A percentile compares a stretch with the other conserved stretches of the same genome.
These are phyloP conservation scores for Agrotis puta DNA, from an alignment of 2,888 invertebrate species.

Conservation along the genomic window DNA sequence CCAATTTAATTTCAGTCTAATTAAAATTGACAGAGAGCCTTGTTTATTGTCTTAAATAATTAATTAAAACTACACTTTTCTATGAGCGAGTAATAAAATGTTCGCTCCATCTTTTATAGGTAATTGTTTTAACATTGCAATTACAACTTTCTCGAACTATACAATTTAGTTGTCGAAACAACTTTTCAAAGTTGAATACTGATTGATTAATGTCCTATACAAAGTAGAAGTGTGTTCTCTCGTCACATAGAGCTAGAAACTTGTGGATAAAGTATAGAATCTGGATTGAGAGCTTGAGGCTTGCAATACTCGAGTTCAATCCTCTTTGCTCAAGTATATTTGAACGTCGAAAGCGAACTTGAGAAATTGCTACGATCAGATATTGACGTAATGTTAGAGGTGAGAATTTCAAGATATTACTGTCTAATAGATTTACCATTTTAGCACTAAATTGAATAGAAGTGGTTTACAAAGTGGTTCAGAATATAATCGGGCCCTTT, in stretches of 20 bases:
- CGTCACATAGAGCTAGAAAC: conserved; percentile 8
- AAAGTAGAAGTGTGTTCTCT: conserved; percentile 8
- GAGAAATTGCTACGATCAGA: not conserved
- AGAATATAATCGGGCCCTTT: too few species aligned
- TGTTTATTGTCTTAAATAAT: conserved; percentile 11
- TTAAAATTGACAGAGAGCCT: conserved; percentile 6
- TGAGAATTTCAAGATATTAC: not conserved
- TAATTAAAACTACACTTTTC: conserved; percentile 8
- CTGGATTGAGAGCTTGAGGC: conserved; percentile 12
- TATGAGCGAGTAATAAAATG: conserved; percentile 4
- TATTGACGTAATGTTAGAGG: conserved; percentile 2
- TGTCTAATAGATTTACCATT: not conserved
- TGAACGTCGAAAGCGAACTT: conserved; percentile 23
- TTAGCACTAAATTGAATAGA: not conserved
- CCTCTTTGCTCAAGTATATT: conserved; percentile 35
- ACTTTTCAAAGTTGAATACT: conserved; percentile 35
- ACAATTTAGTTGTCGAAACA: conserved; percentile 22
- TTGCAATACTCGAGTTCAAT: conserved; percentile 11
- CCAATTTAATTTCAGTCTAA: conserved; percentile 3
- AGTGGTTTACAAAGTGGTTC: not conserved
- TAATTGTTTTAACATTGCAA: conserved; percentile 35
- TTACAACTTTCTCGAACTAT: conserved; percentile 31
- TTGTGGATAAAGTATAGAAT: conserved; percentile 6
- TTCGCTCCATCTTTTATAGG: conserved; percentile 10
- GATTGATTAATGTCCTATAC: conserved; percentile 33